Percentiles rank a stretch among this genome's conserved stretches.
Conservation (phyloP, 2,113 vertebrate genomes). For the Xenopus borealis region DNA sequence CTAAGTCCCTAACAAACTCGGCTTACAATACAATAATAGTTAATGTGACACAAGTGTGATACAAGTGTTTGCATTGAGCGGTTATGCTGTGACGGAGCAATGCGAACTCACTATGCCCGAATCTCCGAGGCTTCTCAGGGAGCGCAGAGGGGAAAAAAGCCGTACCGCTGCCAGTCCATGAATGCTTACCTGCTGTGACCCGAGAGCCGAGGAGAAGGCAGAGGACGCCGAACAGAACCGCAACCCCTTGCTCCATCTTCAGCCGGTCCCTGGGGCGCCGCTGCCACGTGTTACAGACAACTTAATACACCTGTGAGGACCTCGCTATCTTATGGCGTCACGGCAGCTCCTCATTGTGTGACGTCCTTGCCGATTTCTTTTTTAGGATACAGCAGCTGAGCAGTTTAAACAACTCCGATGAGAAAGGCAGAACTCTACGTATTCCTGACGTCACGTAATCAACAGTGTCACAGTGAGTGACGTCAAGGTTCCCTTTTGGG, state of each 20-base stretch:
- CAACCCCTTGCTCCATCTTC: conserved; percentile 49
- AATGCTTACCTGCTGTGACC: conserved; percentile 23
- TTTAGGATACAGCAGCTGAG: no score
- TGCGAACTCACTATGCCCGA: background rate
- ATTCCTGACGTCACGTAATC: no score
- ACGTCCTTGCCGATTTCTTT: background rate
- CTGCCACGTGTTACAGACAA: conserved; percentile 49
- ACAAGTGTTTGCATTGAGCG: background rate
- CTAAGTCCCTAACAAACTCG: no score
- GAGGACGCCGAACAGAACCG: conserved; percentile 30
- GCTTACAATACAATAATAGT: no score
- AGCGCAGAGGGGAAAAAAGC: background rate
- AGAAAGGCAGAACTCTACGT: no score
- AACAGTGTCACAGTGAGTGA: no score
- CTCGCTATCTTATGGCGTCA: conserved; percentile 29
- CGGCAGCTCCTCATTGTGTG: background rate
- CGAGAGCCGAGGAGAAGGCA: conserved; percentile 22
- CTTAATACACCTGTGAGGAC: conserved; percentile 39
- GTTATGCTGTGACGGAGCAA: background rate
- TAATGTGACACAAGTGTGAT: no score
- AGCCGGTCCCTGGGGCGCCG: background rate
- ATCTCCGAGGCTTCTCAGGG: background rate
- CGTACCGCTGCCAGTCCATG: background rate
- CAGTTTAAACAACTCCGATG: no score
- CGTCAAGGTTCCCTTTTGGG: no score